These are phyloP conservation scores for Eurystomus gularis DNA, from an alignment of 2,113 vertebrate species.

Conservation along the genomic window DNA sequence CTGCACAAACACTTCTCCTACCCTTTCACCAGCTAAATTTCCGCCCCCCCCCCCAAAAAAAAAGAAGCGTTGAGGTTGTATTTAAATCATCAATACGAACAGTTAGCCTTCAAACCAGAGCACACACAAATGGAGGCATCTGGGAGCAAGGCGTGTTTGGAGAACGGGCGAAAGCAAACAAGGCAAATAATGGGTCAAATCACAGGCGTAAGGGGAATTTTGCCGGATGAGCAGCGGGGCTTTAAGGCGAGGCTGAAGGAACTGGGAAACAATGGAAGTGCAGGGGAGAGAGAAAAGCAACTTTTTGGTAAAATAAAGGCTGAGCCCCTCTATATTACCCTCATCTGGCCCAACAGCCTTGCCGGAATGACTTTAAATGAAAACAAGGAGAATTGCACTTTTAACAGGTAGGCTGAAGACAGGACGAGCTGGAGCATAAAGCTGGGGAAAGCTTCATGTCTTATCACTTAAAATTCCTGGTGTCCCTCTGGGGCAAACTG, in stretches of 20 bases:
- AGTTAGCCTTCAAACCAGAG: not conserved
- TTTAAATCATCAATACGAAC: fast-evolving
- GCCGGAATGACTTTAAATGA: not conserved
- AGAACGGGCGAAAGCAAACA: not conserved
- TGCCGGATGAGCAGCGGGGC: not conserved
- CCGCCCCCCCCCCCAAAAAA: not conserved
- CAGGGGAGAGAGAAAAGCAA: not conserved
- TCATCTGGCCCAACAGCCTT: not conserved
- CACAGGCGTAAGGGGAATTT: not conserved
- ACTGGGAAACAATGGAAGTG: not conserved
- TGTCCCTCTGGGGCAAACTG: not conserved
- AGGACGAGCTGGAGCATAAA: fast-evolving
- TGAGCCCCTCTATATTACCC: not conserved
- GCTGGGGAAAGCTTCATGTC: not conserved
- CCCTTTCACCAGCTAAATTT: not conserved
- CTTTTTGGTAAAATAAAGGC: not conserved
- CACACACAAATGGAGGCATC: not conserved
- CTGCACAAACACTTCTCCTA: not conserved
- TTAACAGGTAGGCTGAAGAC: not conserved
- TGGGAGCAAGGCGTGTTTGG: not conserved
- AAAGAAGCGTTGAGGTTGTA: fast-evolving
- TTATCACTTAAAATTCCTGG: not conserved
- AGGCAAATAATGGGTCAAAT: not conserved
- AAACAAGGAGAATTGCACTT: not conserved
- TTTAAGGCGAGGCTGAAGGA: not conserved